A percentile compares a stretch with the other conserved stretches of the same genome.
phyloP scores from a whole-genome alignment of 2,888 invertebrate genomes.

The Sinodicranocentrus sp. region DNA sequence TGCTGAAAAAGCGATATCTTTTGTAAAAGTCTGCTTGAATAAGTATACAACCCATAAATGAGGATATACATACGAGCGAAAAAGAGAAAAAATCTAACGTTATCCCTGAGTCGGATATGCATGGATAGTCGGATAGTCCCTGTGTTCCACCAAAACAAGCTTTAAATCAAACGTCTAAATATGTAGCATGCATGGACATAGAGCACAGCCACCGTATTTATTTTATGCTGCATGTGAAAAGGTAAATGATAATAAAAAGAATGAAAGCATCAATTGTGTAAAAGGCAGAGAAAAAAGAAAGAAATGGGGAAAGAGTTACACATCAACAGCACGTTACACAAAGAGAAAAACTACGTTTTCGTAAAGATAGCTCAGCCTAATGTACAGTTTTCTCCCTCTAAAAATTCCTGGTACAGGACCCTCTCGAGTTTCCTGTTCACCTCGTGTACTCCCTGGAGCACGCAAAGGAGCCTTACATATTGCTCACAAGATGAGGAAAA shows the following conservation, averaged over 20 bases:
- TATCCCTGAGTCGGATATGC: no score
- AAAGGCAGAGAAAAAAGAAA: background rate
- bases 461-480: slow-evolving; percentile 48
- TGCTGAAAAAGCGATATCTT: slow-evolving; percentile 65
- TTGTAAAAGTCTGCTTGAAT: slow-evolving; percentile 57
- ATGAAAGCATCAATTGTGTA: background rate
- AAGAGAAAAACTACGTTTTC: no score
- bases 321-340: background rate
- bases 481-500: no score
- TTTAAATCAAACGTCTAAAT: slow-evolving; percentile 30
- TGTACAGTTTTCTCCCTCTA: background rate
- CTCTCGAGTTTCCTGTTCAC: slow-evolving; percentile 37
- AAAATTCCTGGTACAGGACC: slow-evolving; percentile 4
- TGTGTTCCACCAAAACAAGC: background rate
- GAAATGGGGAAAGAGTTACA: background rate
- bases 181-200: no score
- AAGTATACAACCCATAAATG: slow-evolving; percentile 21
- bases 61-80: background rate
- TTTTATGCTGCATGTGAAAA: background rate
- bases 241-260: slow-evolving; percentile 2
- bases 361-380: no score
- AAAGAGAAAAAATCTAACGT: background rate
- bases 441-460: background rate
- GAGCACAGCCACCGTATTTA: background rate
- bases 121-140: background rate